Evolutionary conservation across 2,113 vertebrate genomes (phyloP), one percentile per base, ranked within the genome.

Genomic region (Corydoras maculifer): DNA sequence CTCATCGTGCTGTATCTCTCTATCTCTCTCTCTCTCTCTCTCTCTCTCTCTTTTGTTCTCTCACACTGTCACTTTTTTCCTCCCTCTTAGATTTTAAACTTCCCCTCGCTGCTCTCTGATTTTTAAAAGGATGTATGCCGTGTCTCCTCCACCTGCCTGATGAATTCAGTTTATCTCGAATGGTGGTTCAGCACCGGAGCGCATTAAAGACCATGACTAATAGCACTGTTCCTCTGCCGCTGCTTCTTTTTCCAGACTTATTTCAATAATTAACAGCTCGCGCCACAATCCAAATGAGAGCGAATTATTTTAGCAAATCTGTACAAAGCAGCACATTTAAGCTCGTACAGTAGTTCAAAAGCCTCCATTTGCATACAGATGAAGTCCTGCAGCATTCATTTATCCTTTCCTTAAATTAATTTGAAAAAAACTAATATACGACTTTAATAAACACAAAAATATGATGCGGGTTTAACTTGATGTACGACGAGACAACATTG

Each of bases 121-220:
- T 72, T 78, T 78, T 68, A 64, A 64, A 72, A 75, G 60, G 48
- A 59, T 4, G 25, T 64, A 60, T 60, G 32, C 73, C 69, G 14
- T 11, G 25, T 72, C 61, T 68, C 43, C 53, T 58, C 72, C 71
- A 69, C 73, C 73, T 72, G 69, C 65, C 54, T 78, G 73, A 75
- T 68, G 73, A 75, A 72, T 72, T 49, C 65, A 53, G 70, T 73
- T 78, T 78, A 78, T 78, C 77, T 78, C 68, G n/a, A 58, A 49
- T 14, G 72, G 32, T 73, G 14, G 43, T 66, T 49, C 69, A 55
- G 54, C 60, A 60, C 68, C 61, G 72, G 64, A 62, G 53, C 35
- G 25, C 73, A 72, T 75, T 75, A 72, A 78, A 78, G 69, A 64
- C 57, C 64, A 57, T 66, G 50, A 48, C 72, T 72, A 69, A 78